A percentile compares a stretch with the other conserved stretches of the same genome.
Evolutionary conservation across 92 coral and sea anemone genomes (phyloP).

Genomic region (Epizoanthus fatuus): DNA sequence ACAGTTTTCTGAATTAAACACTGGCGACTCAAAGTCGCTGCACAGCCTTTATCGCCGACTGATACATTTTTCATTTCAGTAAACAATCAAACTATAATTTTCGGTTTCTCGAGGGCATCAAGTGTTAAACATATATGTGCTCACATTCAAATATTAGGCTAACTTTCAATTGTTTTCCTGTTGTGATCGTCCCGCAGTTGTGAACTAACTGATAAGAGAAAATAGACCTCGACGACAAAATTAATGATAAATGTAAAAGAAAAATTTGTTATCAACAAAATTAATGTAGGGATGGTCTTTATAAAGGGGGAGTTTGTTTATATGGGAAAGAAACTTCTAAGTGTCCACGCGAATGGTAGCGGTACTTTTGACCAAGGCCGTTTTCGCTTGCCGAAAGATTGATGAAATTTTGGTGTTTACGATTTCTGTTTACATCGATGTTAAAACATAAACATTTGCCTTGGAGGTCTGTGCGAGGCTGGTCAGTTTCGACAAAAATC

Average conservation of each 20-base stretch:
- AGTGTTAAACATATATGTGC: neutral
- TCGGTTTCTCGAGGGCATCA: neutral
- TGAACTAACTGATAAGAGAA: conserved; percentile 10
- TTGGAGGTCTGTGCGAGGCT: conserved; percentile 1
- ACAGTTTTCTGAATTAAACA: neutral
- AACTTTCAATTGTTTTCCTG: conserved; percentile 4
- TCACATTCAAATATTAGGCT: neutral
- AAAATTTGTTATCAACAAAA: conserved; percentile 28
- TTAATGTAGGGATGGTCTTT: conserved; percentile 15
- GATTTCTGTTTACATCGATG: conserved; percentile 28
- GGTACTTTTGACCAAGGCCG: neutral
- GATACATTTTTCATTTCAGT: neutral
- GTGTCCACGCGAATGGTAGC: neutral
- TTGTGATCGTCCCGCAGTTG: neutral
- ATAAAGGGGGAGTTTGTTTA: conserved; percentile 16
- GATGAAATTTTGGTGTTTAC: conserved; percentile 29
- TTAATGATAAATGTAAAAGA: conserved; percentile 37
- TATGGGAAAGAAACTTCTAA: neutral
- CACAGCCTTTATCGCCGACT: neutral
- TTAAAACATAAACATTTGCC: conserved; percentile 15
- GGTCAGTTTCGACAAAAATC: conserved; percentile 45
- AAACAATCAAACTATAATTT: neutral
- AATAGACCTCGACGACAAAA: conserved; percentile 31
- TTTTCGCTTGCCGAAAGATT: conserved; percentile 20
- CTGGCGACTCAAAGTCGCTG: conserved; percentile 7